These are phyloP conservation scores for Scylla paramamosain DNA, from an alignment of 1,140 invertebrate species.

Conservation along the genomic window DNA sequence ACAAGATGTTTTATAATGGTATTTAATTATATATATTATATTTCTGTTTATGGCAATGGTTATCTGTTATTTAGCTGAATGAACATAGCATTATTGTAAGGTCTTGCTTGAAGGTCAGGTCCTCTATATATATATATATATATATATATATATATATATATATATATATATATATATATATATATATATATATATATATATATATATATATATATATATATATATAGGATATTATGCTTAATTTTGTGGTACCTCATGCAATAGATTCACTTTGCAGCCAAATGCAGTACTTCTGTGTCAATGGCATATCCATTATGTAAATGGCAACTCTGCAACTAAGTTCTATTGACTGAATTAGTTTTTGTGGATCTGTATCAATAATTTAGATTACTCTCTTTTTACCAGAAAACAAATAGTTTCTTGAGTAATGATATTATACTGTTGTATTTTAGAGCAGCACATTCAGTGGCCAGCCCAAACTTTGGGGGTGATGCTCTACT, in stretches of 20 bases:
- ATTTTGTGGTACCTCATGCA: too few species aligned
- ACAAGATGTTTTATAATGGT: too few species aligned
- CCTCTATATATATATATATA: constrained; percentile 28
- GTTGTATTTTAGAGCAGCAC: background rate
- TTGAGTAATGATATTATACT: background rate
- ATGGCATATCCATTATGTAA: background rate
- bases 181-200: constrained; percentile 26
- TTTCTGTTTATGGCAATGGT: too few species aligned
- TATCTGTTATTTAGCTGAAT: too few species aligned
- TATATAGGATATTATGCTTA: background rate
- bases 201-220: constrained; percentile 30
- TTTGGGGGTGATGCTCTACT: background rate
- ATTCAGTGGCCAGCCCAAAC: background rate
- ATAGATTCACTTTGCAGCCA: too few species aligned
- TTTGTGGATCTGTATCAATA: too few species aligned
- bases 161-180: constrained; percentile 35
- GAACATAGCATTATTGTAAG: too few species aligned
- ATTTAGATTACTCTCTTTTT: background rate
- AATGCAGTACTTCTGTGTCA: background rate
- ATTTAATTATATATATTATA: too few species aligned
- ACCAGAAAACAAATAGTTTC: background rate
- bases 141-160: constrained; percentile 33
- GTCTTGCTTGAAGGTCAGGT: too few species aligned
- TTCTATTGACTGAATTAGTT: background rate
- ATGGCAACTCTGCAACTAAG: constrained; percentile 21